Evolutionary conservation across 2,113 vertebrate genomes (phyloP).

Genomic region (Glaucidium brasilianum): DNA sequence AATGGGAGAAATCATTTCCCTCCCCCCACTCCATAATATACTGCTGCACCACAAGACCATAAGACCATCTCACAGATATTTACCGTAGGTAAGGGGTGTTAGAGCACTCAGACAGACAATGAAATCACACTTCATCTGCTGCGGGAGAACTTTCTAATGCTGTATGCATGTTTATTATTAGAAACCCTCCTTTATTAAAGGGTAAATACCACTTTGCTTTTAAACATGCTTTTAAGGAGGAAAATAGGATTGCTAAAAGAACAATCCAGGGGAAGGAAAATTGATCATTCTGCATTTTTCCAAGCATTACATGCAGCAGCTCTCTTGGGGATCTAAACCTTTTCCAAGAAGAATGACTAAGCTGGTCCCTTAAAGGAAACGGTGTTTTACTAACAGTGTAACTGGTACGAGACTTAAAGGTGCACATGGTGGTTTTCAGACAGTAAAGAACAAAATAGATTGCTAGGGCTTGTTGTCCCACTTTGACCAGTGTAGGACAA

Average conservation of each 20-base stretch:
- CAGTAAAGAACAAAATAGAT: not conserved
- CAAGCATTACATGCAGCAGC: not conserved
- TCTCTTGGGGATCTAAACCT: constrained; percentile 5
- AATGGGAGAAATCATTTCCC: not conserved
- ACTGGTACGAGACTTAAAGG: not conserved
- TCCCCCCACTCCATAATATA: not conserved
- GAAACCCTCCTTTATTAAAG: not conserved
- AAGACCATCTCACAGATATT: not conserved
- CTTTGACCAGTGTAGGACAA: not conserved
- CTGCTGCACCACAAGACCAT: not conserved
- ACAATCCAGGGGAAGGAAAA: constrained; percentile 1
- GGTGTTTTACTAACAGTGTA: not conserved
- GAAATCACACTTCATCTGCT: not conserved
- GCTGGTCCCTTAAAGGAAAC: not conserved
- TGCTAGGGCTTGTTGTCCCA: not conserved
- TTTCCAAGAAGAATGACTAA: constrained; percentile 23
- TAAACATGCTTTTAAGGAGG: not conserved
- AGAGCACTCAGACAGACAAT: not conserved
- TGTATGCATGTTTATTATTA: not conserved
- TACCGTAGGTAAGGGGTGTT: not conserved
- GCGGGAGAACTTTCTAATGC: not conserved
- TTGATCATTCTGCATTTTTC: constrained; percentile 23
- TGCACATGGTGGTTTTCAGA: not conserved
- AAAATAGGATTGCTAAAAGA: not conserved
- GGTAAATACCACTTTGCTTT: not conserved